Evolutionary conservation across 2,888 invertebrate genomes (phyloP), one percentile per base, ranked within the genome.

Genomic region (Yponomeuta sedellus): DNA sequence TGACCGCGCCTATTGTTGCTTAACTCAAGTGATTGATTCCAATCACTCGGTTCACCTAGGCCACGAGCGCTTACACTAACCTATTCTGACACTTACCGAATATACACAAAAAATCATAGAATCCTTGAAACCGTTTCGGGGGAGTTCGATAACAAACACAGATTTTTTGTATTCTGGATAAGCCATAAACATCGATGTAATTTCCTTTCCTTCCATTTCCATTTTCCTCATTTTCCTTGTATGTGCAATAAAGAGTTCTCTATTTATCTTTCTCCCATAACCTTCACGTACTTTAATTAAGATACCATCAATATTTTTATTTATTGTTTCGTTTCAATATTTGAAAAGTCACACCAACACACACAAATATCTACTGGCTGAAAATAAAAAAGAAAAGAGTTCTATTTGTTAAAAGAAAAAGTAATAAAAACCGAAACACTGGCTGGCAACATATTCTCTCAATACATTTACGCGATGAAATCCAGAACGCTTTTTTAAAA

Each of bases 361-460:
- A 16, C 1, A 52, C 5, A 52, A 12, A 16, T 4, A 52, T 16
- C 12, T 16, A 52, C 44, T 52, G 44, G 44, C 44, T 52, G 44
- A 52, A 4, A 25, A 25, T 25, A 52, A 59, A 22, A 59, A 59
- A 59, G 8, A 59, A 58, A 58, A 59, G 12, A 40, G 8, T 28
- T 28, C 19, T 6, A 19, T 19, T 39, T 39, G 39, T n/a, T 1
- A 39, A n/a, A 4, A 12, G 28, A 61, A 61, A 28, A 34, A 62
- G 19, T 25, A 62, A 34, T 8, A 39, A 39, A 63, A 63, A 63
- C 82, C 76, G 75, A 73, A 77, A 76, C 77, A 80, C 75, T 80
- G 78, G 75, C 79, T 74, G 73, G 81, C 85, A 85, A 85, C 85
- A 85, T 82, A 83, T 56, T 28, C 83, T 85, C 82, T 85, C 85